Evolutionary conservation across 2,113 vertebrate genomes (phyloP).

Genomic region (Menura novaehollandiae): DNA sequence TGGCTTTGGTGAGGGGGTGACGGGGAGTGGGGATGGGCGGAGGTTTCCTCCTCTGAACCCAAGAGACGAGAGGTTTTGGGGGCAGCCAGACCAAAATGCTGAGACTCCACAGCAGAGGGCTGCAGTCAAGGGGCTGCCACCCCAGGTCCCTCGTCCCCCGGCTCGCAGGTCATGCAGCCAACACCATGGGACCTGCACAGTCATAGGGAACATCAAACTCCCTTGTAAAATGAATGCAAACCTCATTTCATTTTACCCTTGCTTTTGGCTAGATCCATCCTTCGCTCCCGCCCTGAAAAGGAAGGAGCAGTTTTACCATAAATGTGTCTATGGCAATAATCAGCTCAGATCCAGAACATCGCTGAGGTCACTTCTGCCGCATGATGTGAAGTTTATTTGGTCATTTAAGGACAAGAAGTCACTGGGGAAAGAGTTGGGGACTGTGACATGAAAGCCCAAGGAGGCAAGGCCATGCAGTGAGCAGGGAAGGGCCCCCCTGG

Average conservation of each 20-base stretch:
- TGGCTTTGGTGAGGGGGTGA: fast-evolving
- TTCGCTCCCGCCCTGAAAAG: background rate
- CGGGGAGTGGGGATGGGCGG: fast-evolving
- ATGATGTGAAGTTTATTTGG: background rate
- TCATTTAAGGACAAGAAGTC: background rate
- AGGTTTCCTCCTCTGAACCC: background rate
- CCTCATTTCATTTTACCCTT: background rate
- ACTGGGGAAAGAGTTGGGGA: background rate
- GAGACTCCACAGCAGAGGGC: background rate
- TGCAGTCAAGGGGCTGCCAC: background rate
- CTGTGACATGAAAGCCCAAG: background rate
- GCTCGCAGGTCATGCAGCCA: fast-evolving
- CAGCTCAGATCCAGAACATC: background rate
- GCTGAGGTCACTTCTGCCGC: background rate
- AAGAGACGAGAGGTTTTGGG: background rate
- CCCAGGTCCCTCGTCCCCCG: fast-evolving
- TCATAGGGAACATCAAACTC: background rate
- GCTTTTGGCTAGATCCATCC: background rate
- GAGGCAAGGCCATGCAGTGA: background rate
- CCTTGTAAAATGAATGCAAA: background rate
- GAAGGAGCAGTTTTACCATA: background rate
- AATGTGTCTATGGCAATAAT: background rate
- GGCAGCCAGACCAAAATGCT: background rate
- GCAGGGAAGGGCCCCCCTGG: fast-evolving
- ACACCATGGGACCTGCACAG: fast-evolving